Evolutionary conservation across 2,113 vertebrate species (phyloP), one percentile per base, ranked within the genome.

Genomic region (Scalopus aquaticus): DNA sequence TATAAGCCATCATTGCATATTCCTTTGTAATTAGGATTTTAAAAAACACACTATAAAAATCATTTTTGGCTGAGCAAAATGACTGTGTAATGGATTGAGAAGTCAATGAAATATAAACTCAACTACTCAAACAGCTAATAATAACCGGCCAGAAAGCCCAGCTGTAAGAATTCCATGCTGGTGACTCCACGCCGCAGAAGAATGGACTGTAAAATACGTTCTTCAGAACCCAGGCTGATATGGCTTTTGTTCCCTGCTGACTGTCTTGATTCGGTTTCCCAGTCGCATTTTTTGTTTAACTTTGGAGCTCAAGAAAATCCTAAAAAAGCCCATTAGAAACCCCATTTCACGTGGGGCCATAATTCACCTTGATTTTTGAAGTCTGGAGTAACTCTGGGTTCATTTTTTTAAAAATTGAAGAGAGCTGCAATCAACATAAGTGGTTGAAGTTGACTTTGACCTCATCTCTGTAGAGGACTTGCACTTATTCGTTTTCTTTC

Each of bases 1-100:
- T 97, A 90, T 88, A 90, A 96, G 96, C 97, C 94, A 60, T 95
- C 95, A 96, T 81, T 97, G 91, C 95, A 83, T 96, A 97, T 97
- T 97, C 96, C 92, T 91, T 97, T 96, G 96, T 95, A 98, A 98
- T 95, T 93, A 95, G 88, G 85, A 94, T 92, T 96, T 97, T 96
- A 78, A 97, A 91, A 93, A 97, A 97, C 97, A 96, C 19, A 92
- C 72, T 88, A 42, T 93, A 97, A 97, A 97, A 97, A 93, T 90
- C 74, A n/a, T 95, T 98, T 95, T 96, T 98, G 96, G 96, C 91
- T 94, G 94, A 95, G 76, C 35, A 86, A 84, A 96, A 93, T 93
- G 12, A 0, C 51, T 79, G 80, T 88, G 51, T 90, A 97, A 98
- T 94, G 85, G 93, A 97, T 85, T 37, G 83, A 84, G 88, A 95